Base-by-base conservation (phyloP, 2,113 vertebrate genomes). In the Crotalus horridus region DNA sequence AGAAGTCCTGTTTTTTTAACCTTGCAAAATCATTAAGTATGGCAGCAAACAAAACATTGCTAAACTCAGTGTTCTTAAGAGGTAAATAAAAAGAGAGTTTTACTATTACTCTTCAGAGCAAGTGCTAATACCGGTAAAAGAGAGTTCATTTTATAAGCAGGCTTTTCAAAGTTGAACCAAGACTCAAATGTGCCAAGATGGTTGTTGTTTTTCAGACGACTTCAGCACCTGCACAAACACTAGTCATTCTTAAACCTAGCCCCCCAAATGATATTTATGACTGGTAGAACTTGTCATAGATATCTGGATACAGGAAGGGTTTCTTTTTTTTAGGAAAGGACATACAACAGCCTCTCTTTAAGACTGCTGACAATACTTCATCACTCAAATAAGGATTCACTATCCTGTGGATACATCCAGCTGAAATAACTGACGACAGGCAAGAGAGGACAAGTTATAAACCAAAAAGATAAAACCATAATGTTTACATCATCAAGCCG, bases 11-110 rank as follows among this genome's bases (percentile, higher is more conserved):
- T 90, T 12, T 51, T 48, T 46, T 1, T 85, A 0, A 51, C 21
- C 43, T 56, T 96, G 54, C 46, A 69, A 95, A 95, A 93, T 46
- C 74, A 9, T 85, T 93, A 90, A 74, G 81, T 92, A 21, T 43
- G 29, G 3, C 61, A 95, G 33, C 0, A 59, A 1, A 89, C 48
- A 56, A 59, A 89, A 8, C 10, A 43, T 26, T 39, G 39, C 2
- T 56, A 94, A 23, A 24, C 93, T 48, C 74, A 51, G 81, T 81
- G 33, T 81, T 74, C 64, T 74, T 74, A 15, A n/a, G 24, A 69
- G 11, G n/a, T 69, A n/a, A n/a, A n/a, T 69, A n/a, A 69, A 29
- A 3, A 74, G 17, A 74, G 33, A 21, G 17, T 43, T 81, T 81
- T 39, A 81, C 33, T 81, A 43, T 81, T 81, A 17, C 39, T 59